A percentile compares a stretch with the other conserved stretches of the same genome.
These are phyloP conservation scores for Liasis olivaceus DNA, from an alignment of 2,797 vertebrate species.

Conservation along the genomic window DNA sequence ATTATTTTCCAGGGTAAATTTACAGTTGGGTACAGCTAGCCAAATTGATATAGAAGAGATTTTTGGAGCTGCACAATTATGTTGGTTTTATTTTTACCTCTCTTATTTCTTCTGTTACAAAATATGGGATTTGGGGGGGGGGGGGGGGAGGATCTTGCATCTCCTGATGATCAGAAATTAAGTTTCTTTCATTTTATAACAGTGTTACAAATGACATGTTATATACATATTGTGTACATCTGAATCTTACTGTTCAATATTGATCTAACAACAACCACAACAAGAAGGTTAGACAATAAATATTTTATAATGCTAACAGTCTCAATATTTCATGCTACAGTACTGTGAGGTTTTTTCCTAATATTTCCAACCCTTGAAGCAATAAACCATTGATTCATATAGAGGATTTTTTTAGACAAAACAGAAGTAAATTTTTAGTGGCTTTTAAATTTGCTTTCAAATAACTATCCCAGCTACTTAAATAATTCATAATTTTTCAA, in stretches of 20 bases:
- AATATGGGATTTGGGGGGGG: not conserved
- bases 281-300: not conserved
- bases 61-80: not conserved
- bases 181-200: not conserved
- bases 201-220: not conserved
- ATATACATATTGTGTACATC: not conserved
- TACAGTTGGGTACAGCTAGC: not conserved
- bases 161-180: not conserved
- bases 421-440: not conserved
- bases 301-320: not conserved
- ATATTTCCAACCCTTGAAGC: not conserved
- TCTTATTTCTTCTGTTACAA: not conserved
- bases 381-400: not conserved
- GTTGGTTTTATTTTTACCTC: not conserved
- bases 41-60: not conserved
- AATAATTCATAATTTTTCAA: not conserved
- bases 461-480: constrained; percentile 3
- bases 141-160: not conserved
- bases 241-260: not conserved
- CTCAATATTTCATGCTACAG: not conserved
- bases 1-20: not conserved
- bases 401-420: not conserved
- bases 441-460: not conserved
- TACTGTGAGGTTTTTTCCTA: not conserved
- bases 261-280: not conserved